These are phyloP conservation scores for Podargus strigoides DNA, from an alignment of 2,797 vertebrate genomes.

Conservation along the genomic window DNA sequence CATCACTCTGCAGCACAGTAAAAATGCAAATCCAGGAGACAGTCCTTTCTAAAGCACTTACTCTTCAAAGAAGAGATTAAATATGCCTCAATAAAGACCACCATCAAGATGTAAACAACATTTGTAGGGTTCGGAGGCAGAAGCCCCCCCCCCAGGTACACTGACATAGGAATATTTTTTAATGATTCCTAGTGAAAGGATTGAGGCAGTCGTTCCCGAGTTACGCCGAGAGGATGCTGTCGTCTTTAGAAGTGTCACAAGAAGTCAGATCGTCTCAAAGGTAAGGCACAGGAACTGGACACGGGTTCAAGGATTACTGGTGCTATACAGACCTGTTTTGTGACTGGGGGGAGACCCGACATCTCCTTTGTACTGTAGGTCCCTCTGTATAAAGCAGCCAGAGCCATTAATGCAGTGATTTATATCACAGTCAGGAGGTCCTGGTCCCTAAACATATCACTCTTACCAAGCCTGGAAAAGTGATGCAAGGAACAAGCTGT, in stretches of 20 bases:
- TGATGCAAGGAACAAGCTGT: not conserved
- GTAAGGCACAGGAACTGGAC: constrained; percentile 12
- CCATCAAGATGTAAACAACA: not conserved
- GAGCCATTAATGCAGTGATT: not conserved
- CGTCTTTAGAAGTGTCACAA: not conserved
- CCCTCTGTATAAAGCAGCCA: not conserved
- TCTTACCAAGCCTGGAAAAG: not conserved
- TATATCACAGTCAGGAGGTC: not conserved
- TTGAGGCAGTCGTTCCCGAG: not conserved
- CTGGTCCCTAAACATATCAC: not conserved
- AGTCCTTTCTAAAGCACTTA: not conserved
- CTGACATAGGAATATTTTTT: not conserved
- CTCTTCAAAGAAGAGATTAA: not conserved
- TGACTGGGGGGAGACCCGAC: not conserved
- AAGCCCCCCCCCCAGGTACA: not conserved
- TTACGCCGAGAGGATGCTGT: not conserved
- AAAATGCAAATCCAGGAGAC: not conserved
- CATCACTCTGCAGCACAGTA: not conserved
- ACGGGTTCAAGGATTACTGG: not conserved
- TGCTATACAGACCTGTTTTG: not conserved
- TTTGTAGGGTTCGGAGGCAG: not conserved
- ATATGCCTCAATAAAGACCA: not conserved
- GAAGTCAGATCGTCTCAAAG: not conserved
- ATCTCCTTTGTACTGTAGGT: not conserved
- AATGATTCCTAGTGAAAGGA: not conserved